Evolutionary conservation across 2,797 vertebrate species (phyloP).

Genomic region (Protonibea diacanthus): DNA sequence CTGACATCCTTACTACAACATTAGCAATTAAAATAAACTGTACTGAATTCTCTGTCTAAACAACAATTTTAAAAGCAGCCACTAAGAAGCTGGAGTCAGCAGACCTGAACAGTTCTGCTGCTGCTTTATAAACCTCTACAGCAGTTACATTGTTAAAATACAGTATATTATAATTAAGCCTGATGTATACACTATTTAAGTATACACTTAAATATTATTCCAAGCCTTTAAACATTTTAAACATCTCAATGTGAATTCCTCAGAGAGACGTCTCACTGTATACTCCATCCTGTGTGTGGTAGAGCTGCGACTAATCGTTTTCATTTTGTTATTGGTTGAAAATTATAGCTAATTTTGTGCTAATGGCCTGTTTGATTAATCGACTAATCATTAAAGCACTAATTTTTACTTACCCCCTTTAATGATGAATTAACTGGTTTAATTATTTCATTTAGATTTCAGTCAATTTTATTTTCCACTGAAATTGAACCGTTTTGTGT

Average conservation of each 20-base stretch:
- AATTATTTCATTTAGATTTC: neutral
- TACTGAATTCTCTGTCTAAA: slow-evolving; percentile 4
- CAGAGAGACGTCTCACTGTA: neutral
- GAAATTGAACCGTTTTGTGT: neutral
- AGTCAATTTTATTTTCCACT: neutral
- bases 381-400: neutral
- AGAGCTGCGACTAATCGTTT: neutral
- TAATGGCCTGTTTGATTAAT: neutral
- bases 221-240: slow-evolving; percentile 7
- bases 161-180: neutral
- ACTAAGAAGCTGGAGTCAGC: neutral
- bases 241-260: slow-evolving; percentile 14
- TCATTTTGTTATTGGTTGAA: neutral
- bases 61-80: neutral
- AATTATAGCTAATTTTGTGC: neutral
- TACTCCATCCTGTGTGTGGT: neutral
- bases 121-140: slow-evolving; percentile 23
- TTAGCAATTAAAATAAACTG: neutral
- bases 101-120: neutral
- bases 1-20: slow-evolving; percentile 1
- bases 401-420: neutral
- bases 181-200: slow-evolving; percentile 13
- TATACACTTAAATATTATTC: slow-evolving; percentile 37
- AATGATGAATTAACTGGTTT: neutral
- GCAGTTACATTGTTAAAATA: neutral